phyloP scores from a whole-genome alignment of 1,140 invertebrate genomes.

The Pygmarrhopalites habei region DNA sequence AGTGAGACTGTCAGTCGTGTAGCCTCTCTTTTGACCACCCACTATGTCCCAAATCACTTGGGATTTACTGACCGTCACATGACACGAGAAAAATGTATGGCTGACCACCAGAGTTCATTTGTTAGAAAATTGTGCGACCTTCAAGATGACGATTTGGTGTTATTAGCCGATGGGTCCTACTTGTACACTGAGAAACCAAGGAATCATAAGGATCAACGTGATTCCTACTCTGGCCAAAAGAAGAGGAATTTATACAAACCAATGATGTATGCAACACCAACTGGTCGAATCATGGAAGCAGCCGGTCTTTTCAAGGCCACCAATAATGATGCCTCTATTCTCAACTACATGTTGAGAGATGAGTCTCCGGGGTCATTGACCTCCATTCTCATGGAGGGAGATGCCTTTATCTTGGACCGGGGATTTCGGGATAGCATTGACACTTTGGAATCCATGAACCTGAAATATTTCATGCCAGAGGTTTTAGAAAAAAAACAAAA shows the following conservation, averaged over 20 bases:
- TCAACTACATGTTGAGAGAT: conserved; percentile 11
- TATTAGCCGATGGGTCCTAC: conserved; percentile 31
- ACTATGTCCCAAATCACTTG: conserved; percentile 13
- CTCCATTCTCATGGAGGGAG: neutral
- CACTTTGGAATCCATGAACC: neutral
- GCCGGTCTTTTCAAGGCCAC: conserved; percentile 29
- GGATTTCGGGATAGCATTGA: conserved; percentile 19
- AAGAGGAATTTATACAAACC: conserved; percentile 26
- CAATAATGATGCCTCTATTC: conserved; percentile 36
- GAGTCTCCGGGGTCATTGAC: neutral
- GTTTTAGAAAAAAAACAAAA: conserved; percentile 25
- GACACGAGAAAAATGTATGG: neutral
- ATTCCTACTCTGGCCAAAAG: conserved; percentile 32
- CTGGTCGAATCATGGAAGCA: conserved; percentile 32
- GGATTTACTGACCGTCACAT: conserved; percentile 13
- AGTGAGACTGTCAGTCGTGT: conserved; percentile 11
- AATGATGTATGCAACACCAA: conserved; percentile 26
- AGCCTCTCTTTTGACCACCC: neutral
- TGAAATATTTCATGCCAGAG: conserved; percentile 35
- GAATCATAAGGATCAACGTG: conserved; percentile 16
- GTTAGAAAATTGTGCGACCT: neutral
- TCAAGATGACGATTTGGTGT: neutral
- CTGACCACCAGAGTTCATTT: neutral
- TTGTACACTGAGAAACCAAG: conserved; percentile 24
- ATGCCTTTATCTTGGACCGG: conserved; percentile 17